Conservation (phyloP, 1,140 invertebrate species). For the Papilio glaucus region DNA sequence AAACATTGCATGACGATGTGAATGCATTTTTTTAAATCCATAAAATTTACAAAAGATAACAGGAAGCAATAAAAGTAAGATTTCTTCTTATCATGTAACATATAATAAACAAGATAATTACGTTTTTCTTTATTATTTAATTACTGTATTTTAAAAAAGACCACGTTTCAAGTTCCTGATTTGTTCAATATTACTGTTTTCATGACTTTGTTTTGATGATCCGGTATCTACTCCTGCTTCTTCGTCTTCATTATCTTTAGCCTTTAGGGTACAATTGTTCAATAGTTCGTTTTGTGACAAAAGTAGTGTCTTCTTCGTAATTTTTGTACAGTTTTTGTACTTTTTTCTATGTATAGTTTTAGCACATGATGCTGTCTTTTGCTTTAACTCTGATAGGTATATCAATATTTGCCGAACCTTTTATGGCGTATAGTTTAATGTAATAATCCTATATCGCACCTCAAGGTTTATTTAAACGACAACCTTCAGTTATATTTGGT, state of each 20-base stretch:
- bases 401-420: too few relatives aligned
- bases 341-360: too few relatives aligned
- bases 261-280: too few relatives aligned
- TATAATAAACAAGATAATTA: neutral
- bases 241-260: too few relatives aligned
- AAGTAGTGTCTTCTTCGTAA: too few relatives aligned
- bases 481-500: slow-evolving; percentile 31
- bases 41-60: neutral
- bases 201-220: too few relatives aligned
- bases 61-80: slow-evolving; percentile 2
- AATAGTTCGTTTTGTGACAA: too few relatives aligned
- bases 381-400: too few relatives aligned
- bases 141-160: neutral
- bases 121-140: neutral
- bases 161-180: neutral
- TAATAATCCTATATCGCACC: neutral
- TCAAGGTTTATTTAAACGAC: slow-evolving; percentile 17
- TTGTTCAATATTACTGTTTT: too few relatives aligned
- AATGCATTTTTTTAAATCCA: slow-evolving; percentile 13
- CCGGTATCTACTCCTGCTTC: too few relatives aligned
- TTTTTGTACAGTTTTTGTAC: too few relatives aligned
- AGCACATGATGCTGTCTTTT: too few relatives aligned
- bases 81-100: neutral
- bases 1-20: slow-evolving; percentile 10
- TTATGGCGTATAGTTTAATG: neutral